Evolutionary conservation across 2,113 vertebrate genomes (phyloP), one percentile per base, ranked within the genome.

Genomic region (Coptodon bakossiorum): DNA sequence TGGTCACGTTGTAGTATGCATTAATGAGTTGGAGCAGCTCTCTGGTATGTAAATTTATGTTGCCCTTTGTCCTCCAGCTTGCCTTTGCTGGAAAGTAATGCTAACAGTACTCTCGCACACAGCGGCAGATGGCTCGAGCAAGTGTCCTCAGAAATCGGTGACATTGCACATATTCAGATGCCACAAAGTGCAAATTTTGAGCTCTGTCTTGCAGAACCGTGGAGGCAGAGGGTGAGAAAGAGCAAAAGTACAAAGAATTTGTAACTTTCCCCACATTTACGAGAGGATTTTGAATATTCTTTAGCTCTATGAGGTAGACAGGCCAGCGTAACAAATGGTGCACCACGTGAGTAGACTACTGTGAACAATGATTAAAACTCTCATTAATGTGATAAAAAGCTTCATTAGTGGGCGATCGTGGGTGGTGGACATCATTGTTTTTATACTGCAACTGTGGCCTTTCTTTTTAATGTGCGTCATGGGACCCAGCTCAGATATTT

Each of bases 301-400:
- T 27, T 4, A 6, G 14, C n/a, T 80, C 76, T 27, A 11, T 85
- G 85, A 87, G 89, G 45, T 50, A n/a, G 27, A 73, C 38, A 27
- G 12, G 40, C 9, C 29, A 38, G 53, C 45, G 10, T 90, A 92
- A 86, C 81, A 36, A 38, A 83, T 76, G 19, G 31, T 13, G 22
- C 71, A 59, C 79, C 83, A 80, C 53, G 59, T 82, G 82, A 45
- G 71, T 43, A 80, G 79, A 92, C 79, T 40, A 40, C 56, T 84
- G 66, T 80, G 82, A 90, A 84, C 57, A 83, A 82, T 89, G 68
- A 89, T 93, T 92, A 90, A 91, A 90, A 88, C 80, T 84, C 57
- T 86, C 85, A 92, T 95, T 95, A 84, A 91, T 89, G 57, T 95
- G 88, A 94, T 89, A 71, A 82, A 94, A 89, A 82, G 82, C 71